Evolutionary conservation across 2,797 vertebrate species (phyloP).

Genomic region (Mormyrops attenuatus): DNA sequence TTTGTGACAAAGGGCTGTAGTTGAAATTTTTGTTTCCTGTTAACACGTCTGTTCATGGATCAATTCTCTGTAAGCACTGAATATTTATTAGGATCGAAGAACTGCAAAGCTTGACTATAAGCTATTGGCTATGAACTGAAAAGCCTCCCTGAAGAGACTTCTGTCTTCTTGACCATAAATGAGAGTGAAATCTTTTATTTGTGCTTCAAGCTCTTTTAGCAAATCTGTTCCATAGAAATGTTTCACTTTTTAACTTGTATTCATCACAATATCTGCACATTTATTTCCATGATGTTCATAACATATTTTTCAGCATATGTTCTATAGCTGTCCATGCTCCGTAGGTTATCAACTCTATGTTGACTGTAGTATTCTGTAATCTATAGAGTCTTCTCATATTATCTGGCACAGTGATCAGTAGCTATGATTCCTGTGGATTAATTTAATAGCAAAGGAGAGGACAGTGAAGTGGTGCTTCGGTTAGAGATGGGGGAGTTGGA

Average conservation of each 20-base stretch:
- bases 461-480: not conserved
- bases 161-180: not conserved
- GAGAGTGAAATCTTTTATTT: not conserved
- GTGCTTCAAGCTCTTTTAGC: not conserved
- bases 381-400: not conserved
- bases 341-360: not conserved
- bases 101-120: not conserved
- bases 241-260: not conserved
- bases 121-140: not conserved
- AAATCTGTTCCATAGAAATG: not conserved
- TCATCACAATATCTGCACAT: not conserved
- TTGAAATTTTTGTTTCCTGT: not conserved
- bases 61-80: not conserved
- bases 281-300: not conserved
- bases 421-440: not conserved
- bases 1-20: not conserved
- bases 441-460: not conserved
- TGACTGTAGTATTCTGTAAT: not conserved
- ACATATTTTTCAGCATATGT: not conserved
- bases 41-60: slow-evolving; percentile 16
- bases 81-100: not conserved
- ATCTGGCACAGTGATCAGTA: not conserved
- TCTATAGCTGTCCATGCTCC: not conserved
- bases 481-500: not conserved
- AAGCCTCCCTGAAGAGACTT: not conserved